Conservation (phyloP, 2,888 invertebrate species). For the Cataglyphis albicans region DNA sequence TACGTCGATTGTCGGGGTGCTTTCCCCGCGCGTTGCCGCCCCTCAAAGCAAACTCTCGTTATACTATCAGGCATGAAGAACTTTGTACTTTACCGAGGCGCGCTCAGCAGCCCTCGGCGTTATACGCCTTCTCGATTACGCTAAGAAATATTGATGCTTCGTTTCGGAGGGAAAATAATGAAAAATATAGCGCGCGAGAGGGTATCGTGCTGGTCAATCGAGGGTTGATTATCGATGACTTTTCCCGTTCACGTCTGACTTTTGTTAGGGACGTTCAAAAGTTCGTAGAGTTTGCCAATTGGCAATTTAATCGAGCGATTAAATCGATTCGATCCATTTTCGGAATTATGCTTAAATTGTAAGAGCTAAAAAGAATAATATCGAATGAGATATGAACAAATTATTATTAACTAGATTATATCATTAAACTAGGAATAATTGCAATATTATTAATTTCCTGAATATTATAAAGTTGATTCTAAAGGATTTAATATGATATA, state of each 20-base stretch:
- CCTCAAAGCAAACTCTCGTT: slow-evolving; percentile 68
- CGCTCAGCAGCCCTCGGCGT: slow-evolving; percentile 8
- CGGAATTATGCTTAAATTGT: background rate
- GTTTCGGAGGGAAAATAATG: slow-evolving; percentile 35
- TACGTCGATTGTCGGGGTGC: slow-evolving; percentile 32
- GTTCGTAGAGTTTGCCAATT: background rate
- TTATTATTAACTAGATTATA: background rate
- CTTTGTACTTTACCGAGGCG: slow-evolving; percentile 62
- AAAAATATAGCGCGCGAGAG: slow-evolving; percentile 28
- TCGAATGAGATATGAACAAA: background rate
- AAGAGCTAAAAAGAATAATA: background rate
- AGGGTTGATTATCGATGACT: slow-evolving; percentile 11
- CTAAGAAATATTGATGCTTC: slow-evolving; percentile 49
- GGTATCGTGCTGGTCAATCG: slow-evolving; percentile 31
- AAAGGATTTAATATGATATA: background rate
- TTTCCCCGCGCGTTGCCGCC: slow-evolving; percentile 47
- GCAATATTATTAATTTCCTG: background rate
- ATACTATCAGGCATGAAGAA: slow-evolving; percentile 67
- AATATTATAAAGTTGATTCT: background rate
- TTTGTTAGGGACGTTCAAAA: background rate
- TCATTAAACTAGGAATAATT: background rate
- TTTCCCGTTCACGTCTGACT: background rate
- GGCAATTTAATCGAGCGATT: slow-evolving; percentile 9
- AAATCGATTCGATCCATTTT: background rate
- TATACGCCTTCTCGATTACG: slow-evolving; percentile 55